Base-by-base conservation (phyloP, 2,888 invertebrate genomes). In the Eilema depressum region DNA sequence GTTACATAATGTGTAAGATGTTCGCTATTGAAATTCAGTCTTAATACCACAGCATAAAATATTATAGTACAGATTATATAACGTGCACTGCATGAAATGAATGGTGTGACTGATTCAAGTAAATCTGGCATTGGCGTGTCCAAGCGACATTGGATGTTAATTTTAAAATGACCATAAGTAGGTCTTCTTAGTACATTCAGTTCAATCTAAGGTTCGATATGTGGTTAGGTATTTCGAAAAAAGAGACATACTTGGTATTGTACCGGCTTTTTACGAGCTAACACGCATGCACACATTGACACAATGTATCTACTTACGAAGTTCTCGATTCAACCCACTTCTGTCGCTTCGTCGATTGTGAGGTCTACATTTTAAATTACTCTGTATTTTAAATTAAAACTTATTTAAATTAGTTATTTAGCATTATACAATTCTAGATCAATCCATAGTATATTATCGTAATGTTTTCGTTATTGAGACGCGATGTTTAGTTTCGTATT, bases 401-500 rank as follows among this genome's bases (percentile, higher is more conserved):
- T 3, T 20, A 20, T 20, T 17, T 47, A 20, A 47, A 47, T 47
- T 47, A 47, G 47, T 47, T 47, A 20, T 20, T 20, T 47, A 20
- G 20, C 0, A 53, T 53, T 53, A 53, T n/a, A 28, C 20, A 30
- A 33, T 71, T 72, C 60, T 68, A 70, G 63, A 67, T 47, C 37
- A 63, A 12, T 73, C 71, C 71, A 71, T 47, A 73, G 68, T 73
- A 71, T 53, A 72, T 59, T 66, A 71, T 62, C n/a, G 47, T 76
- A 68, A 70, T 75, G 69, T 76, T 77, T 78, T 81, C 63, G 65
- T 70, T 70, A 75, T 70, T 67, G 63, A 33, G 53, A 28, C 56
- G 75, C 33, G 56, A 66, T 77, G 81, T 82, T 80, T 76, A 64
- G 71, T 66, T 80, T 76, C 65, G 71, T 66, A 73, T 82, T 73